A percentile compares a stretch with the other conserved stretches of the same genome.
These are phyloP conservation scores for Pluvialis apricaria DNA, from an alignment of 2,113 vertebrate genomes.

Conservation along the genomic window DNA sequence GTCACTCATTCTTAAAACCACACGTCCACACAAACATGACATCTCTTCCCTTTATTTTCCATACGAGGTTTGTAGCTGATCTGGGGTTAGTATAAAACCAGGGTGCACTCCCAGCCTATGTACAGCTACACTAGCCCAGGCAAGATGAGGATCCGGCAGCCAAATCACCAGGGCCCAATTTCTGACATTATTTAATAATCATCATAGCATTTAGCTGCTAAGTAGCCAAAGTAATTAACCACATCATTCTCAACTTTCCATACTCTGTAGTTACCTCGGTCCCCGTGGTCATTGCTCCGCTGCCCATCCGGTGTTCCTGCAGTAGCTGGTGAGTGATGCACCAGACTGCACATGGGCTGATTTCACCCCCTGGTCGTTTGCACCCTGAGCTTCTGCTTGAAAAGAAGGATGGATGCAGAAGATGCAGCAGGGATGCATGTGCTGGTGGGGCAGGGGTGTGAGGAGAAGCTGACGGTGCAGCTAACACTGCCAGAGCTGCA, in stretches of 20 bases:
- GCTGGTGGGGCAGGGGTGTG: neutral
- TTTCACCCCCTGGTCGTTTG: neutral
- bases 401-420: neutral
- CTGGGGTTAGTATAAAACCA: neutral
- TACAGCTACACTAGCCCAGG: neutral
- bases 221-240: neutral
- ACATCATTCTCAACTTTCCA: neutral
- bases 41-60: neutral
- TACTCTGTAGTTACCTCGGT: accelerated
- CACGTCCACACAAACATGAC: neutral
- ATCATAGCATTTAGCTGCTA: neutral
- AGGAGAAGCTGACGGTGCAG: neutral
- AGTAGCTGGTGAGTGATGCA: accelerated
- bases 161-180: neutral
- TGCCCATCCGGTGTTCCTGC: accelerated
- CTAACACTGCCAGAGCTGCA: neutral
- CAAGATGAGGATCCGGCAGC: neutral
- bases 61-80: neutral
- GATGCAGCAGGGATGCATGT: accelerated
- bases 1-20: neutral
- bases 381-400: neutral
- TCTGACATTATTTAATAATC: neutral
- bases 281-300: accelerated
- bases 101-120: accelerated
- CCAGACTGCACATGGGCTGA: accelerated